Evolutionary conservation across 1,140 invertebrate species (phyloP).

Genomic region (Penaeus vannamei): DNA sequence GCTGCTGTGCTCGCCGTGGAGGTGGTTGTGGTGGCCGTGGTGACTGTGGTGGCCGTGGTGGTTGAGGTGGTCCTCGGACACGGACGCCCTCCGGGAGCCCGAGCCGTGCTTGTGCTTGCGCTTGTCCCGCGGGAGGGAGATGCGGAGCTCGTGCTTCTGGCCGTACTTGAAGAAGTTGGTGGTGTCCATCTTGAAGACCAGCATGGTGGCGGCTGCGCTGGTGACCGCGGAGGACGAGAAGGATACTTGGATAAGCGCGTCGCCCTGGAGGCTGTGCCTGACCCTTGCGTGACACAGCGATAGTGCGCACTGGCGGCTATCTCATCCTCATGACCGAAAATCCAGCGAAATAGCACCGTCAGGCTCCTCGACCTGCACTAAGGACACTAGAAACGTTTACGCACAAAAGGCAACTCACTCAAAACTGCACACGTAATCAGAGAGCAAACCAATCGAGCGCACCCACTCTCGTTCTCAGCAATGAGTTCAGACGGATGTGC

Average conservation of each 20-base stretch:
- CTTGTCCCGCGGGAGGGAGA: slow-evolving; percentile 52
- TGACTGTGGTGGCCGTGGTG: neutral
- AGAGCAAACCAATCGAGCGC: too few species aligned
- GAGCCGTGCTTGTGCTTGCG: slow-evolving; percentile 4
- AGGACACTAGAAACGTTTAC: too few species aligned
- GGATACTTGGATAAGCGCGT: neutral
- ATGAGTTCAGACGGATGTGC: too few species aligned
- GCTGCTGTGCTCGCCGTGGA: neutral
- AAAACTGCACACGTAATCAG: too few species aligned
- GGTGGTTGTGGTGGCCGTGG: neutral
- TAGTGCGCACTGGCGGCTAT: too few species aligned
- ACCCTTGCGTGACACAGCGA: neutral
- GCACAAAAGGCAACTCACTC: too few species aligned
- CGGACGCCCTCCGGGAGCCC: neutral
- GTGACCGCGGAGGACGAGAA: neutral
- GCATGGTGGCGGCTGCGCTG: slow-evolving; percentile 32
- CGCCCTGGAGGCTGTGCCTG: neutral
- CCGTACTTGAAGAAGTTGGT: slow-evolving; percentile 57
- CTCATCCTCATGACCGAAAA: too few species aligned
- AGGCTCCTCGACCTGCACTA: too few species aligned
- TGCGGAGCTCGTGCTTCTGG: slow-evolving; percentile 54
- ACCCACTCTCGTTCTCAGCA: too few species aligned
- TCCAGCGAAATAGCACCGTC: too few species aligned
- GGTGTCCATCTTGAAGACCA: slow-evolving; percentile 61
- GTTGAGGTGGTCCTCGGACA: neutral